phyloP scores from a whole-genome alignment of 2,888 invertebrate species.

The Stenchaetothrips biformis region DNA sequence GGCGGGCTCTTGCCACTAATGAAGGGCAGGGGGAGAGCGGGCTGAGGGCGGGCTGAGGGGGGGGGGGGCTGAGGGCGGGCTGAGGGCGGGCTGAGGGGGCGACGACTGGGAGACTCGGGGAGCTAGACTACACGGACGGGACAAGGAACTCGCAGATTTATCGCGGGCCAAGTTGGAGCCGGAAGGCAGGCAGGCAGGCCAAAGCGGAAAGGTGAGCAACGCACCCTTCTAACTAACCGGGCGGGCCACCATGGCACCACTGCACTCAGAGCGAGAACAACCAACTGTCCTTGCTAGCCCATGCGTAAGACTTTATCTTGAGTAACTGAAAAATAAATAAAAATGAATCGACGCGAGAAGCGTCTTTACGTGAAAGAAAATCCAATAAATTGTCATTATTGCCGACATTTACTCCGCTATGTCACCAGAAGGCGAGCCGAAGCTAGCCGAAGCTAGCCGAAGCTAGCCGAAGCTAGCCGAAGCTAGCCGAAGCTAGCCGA shows the following conservation, averaged over 20 bases:
- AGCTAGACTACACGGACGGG: conserved; percentile 4
- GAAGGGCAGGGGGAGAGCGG: not conserved
- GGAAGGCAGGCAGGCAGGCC: not conserved
- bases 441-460: too few species aligned
- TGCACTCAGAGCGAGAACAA: too few species aligned
- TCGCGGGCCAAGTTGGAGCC: not conserved
- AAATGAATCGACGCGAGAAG: too few species aligned
- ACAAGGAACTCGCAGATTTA: conserved; percentile 10
- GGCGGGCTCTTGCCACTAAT: conserved; percentile 14
- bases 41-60: not conserved
- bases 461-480: too few species aligned
- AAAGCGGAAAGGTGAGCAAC: not conserved
- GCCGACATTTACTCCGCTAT: too few species aligned
- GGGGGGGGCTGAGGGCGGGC: not conserved
- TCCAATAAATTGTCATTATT: too few species aligned
- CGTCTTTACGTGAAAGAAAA: too few species aligned
- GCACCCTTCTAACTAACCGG: not conserved
- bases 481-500: too few species aligned
- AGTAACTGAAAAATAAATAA: too few species aligned
- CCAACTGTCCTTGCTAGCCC: too few species aligned
- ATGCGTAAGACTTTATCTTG: too few species aligned
- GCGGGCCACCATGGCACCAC: not conserved
- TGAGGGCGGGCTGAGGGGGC: not conserved
- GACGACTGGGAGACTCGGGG: not conserved
- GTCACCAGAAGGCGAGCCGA: too few species aligned